Evolutionary conservation across 2,888 invertebrate genomes (phyloP), one percentile per base, ranked within the genome.

Genomic region (Osedax frankpressi): DNA sequence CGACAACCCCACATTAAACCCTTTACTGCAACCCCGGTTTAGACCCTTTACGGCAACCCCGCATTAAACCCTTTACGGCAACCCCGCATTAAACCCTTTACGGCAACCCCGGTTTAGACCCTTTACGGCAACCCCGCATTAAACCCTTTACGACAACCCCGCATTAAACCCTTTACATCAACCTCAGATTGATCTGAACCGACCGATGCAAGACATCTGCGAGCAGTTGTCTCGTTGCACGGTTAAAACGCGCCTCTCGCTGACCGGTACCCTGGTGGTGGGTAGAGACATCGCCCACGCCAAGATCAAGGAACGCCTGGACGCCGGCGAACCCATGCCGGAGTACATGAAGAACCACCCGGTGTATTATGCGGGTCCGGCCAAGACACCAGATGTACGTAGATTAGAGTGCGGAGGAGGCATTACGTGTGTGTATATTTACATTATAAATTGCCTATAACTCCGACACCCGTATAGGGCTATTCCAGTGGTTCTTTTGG

Each of bases 401-500:
- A 24, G 6, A 6, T 19, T 44, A 44, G 44, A 11, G 19, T n/a
- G n/a, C n/a, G n/a, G n/a, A n/a, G n/a, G n/a, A n/a, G n/a, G n/a
- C n/a, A n/a, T n/a, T n/a, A n/a, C n/a, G n/a, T n/a, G n/a, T n/a
- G n/a, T n/a, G n/a, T n/a, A n/a, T n/a, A n/a, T n/a, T n/a, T n/a
- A n/a, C n/a, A n/a, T n/a, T n/a, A n/a, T n/a, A n/a, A n/a, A n/a
- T n/a, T n/a, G n/a, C n/a, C n/a, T n/a, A 26, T 73, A 27, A n/a
- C 72, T 11, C 2, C 3, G 70, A 28, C 30, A 25, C 62, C 60
- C 14, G 28, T 76, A 1, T 73, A 83, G 82, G 84, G 84, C 1
- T 83, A 81, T 79, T 82, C 84, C 3, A 84, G 84, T 78, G 84
- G 84, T 3, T 84, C 84, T 6, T 85, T 85, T 79, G 84, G 84